Percentiles rank a stretch among this genome's conserved stretches.
These are phyloP conservation scores for Prionailurus bengalensis DNA, from an alignment of 2,113 vertebrate genomes.

Conservation along the genomic window DNA sequence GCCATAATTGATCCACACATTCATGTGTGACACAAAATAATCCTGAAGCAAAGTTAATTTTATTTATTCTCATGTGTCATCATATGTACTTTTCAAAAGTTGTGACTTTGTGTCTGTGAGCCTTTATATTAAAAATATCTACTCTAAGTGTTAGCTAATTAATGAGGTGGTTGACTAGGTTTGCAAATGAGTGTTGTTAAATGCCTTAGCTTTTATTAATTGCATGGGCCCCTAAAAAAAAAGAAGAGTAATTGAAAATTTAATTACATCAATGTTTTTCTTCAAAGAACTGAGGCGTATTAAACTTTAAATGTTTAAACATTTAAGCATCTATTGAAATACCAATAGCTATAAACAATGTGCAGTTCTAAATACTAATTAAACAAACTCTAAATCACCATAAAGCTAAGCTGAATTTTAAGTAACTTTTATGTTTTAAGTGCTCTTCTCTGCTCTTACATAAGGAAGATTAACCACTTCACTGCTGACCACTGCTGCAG, in stretches of 20 bases:
- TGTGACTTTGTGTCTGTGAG: constrained; percentile 35
- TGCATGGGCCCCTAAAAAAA: constrained; percentile 63
- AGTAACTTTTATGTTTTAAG: constrained; percentile 85
- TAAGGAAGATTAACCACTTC: constrained; percentile 66
- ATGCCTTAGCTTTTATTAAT: constrained; percentile 89
- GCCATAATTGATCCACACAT: neutral
- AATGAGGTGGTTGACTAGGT: constrained; percentile 81
- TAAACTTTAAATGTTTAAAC: constrained; percentile 89
- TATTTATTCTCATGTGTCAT: neutral
- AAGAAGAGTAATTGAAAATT: constrained; percentile 87
- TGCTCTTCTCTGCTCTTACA: constrained; percentile 28
- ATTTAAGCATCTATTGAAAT: constrained; percentile 87
- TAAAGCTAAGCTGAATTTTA: constrained; percentile 89
- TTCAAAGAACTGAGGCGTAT: constrained; percentile 86
- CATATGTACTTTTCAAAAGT: constrained; percentile 38
- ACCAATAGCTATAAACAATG: constrained; percentile 87
- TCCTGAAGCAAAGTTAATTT: constrained; percentile 9
- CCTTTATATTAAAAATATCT: constrained; percentile 77
- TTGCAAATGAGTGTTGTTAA: constrained; percentile 85
- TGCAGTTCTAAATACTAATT: constrained; percentile 88
- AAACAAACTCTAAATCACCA: constrained; percentile 85
- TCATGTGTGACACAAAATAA: neutral
- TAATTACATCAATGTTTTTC: constrained; percentile 87
- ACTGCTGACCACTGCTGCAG: neutral
- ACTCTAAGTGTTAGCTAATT: constrained; percentile 79